Base-by-base conservation (phyloP, 2,113 vertebrate genomes). In the Lagopus muta region DNA sequence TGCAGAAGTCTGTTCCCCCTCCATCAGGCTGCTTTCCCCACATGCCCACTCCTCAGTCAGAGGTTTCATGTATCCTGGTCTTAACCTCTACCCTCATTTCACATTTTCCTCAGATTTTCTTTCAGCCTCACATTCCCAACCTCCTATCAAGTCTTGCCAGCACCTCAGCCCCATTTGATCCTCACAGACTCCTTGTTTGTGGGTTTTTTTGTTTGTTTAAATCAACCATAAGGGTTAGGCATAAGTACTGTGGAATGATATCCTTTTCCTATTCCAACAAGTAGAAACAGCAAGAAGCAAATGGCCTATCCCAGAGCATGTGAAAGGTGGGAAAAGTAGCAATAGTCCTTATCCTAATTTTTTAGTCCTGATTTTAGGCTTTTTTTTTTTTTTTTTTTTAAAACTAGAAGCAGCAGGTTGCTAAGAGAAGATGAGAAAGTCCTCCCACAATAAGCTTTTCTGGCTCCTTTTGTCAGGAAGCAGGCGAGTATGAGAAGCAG, bases 31-130 rank as follows among this genome's bases (percentile, higher is more conserved):
- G 48, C 22, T 13, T 8, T 1, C 8, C 54, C 13, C 4, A 4
- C 6, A 13, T 20, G 10, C 20, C 27, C 45, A 48, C 13, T 0
- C 0, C 11, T 32, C 60, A 74, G 30, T 18, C n/a, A 60, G 34
- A 3, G 0, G 0, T 7, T 48, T 7, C 20, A 28, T 2, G 24
- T 38, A 9, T 60, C 32, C 48, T 28, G 10, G 36, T 32, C 27
- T 52, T 42, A 72, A 73, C 19, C 18, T 77, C 27, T 92, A 10
- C 34, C 30, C 8, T 62, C 50, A 57, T 42, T 32, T 82, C 38
- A 34, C 5, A n/a, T 77, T 83, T 69, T 6, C 61, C 15, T 36
- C 54, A 12, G 19, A 30, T 86, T 66, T 91, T 62, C 36, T 75
- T 24, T 61, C 66, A n/a, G 0, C 15, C 15, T 43, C 40, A 55